These are phyloP conservation scores for Galaxias olidus DNA, from an alignment of 2,797 vertebrate species.

Conservation along the genomic window DNA sequence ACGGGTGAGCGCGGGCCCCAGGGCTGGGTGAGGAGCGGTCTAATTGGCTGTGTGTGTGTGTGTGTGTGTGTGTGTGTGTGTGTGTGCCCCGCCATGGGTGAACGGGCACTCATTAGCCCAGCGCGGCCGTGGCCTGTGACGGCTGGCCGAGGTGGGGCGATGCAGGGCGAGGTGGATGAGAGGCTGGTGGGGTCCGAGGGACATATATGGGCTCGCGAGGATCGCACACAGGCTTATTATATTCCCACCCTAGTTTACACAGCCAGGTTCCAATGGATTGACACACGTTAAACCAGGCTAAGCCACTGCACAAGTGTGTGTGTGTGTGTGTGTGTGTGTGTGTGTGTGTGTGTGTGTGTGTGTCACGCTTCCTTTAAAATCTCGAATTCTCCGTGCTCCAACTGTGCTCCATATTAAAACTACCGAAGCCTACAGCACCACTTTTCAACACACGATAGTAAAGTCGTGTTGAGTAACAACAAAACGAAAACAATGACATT, in stretches of 20 bases:
- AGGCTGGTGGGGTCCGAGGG: neutral
- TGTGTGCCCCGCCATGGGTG: slow-evolving; percentile 30
- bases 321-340: neutral
- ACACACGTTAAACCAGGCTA: too few relatives aligned
- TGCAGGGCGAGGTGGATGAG: neutral
- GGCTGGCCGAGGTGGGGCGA: neutral
- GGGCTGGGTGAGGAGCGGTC: slow-evolving; percentile 43
- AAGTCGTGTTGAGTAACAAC: too few relatives aligned
- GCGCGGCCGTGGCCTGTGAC: slow-evolving; percentile 29
- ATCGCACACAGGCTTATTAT: too few relatives aligned
- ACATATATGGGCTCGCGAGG: slow-evolving; percentile 4
- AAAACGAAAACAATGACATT: too few relatives aligned
- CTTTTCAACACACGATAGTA: too few relatives aligned
- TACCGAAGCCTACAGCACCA: too few relatives aligned
- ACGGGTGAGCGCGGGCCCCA: slow-evolving; percentile 40
- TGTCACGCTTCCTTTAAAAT: neutral
- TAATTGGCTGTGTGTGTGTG: slow-evolving; percentile 44
- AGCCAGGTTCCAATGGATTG: too few relatives aligned
- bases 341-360: neutral
- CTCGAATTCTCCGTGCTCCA: too few relatives aligned
- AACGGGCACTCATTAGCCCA: slow-evolving; percentile 51
- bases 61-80: too few relatives aligned
- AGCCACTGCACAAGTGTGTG: neutral
- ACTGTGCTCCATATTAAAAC: too few relatives aligned
- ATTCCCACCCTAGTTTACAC: too few relatives aligned